These are phyloP conservation scores for Sarcophilus harrisii DNA, from an alignment of 2,797 vertebrate genomes.

Conservation along the genomic window DNA sequence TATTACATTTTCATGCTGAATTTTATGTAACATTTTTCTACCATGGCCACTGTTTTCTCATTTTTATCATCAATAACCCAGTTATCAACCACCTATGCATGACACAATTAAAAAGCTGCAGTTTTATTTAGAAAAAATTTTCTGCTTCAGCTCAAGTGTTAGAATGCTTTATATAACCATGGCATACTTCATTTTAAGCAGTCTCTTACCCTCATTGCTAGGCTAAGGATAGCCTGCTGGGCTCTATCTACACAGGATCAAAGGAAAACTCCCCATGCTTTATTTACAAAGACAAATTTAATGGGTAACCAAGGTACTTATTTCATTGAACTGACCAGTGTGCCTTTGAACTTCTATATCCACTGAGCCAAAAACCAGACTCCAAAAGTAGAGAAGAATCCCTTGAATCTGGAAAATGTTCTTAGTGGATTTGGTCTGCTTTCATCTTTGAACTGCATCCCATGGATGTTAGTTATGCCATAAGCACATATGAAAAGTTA, in stretches of 20 bases:
- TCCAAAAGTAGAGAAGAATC: conserved; percentile 78
- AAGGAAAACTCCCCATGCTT: conserved; percentile 77
- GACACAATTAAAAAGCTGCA: conserved; percentile 64
- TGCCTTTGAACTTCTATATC: conserved; percentile 82
- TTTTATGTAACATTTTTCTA: conserved; percentile 52
- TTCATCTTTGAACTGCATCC: conserved; percentile 80
- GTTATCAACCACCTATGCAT: conserved; percentile 63
- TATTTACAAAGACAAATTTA: conserved; percentile 83
- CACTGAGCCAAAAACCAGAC: conserved; percentile 71
- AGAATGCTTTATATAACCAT: conserved; percentile 73
- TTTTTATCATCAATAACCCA: conserved; percentile 60
- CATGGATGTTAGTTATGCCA: conserved; percentile 72
- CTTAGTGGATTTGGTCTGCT: conserved; percentile 70
- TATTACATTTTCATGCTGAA: conserved; percentile 42
- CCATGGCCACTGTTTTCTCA: conserved; percentile 52
- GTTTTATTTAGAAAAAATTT: conserved; percentile 74
- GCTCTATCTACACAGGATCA: conserved; percentile 81
- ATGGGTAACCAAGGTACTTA: conserved; percentile 83
- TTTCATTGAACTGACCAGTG: conserved; percentile 74
- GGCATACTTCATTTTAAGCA: conserved; percentile 75
- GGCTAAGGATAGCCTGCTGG: conserved; percentile 71
- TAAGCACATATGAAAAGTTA: conserved; percentile 62
- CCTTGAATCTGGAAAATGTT: conserved; percentile 80
- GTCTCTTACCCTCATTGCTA: conserved; percentile 74
- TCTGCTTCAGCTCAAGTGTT: conserved; percentile 66